Percentiles rank a stretch among this genome's conserved stretches.
Conservation (phyloP, 2,113 vertebrate species). For the Dipodomys stephensi region DNA sequence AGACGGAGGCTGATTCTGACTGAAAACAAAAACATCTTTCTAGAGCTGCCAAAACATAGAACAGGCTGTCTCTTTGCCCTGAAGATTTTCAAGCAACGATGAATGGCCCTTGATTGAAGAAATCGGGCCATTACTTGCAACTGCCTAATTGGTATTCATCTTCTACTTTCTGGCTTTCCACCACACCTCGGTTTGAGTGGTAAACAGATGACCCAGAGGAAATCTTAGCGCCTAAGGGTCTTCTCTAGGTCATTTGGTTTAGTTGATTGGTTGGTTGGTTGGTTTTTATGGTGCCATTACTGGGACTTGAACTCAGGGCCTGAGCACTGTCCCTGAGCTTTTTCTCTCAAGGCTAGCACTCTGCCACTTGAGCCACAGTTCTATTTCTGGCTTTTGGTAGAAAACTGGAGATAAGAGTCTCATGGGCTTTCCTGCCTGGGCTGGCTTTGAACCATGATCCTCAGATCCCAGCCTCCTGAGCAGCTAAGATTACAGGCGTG, state of each 20-base stretch:
- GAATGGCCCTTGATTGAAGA: neutral
- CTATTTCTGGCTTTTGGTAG: too few species aligned
- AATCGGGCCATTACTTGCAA: neutral
- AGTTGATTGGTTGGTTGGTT: too few species aligned
- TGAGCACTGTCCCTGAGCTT: too few species aligned
- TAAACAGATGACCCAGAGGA: neutral
- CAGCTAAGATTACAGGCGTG: too few species aligned
- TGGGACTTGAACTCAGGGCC: too few species aligned
- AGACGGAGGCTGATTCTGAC: neutral
- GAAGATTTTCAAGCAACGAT: slow-evolving; percentile 6
- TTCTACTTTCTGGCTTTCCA: neutral
- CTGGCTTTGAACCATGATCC: too few species aligned
- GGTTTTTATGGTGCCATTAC: too few species aligned
- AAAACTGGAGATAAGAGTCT: too few species aligned
- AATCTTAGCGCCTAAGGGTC: neutral
- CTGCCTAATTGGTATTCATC: neutral
- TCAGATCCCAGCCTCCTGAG: too few species aligned
- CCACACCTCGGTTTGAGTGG: neutral
- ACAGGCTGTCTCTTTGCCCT: neutral
- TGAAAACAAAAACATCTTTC: slow-evolving; percentile 45
- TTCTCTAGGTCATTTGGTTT: neutral
- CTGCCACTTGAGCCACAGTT: too few species aligned
- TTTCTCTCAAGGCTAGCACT: too few species aligned
- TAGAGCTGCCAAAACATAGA: neutral
- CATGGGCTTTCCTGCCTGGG: too few species aligned